Conservation (phyloP, 1,140 invertebrate genomes). For the Drosophila repleta region DNA sequence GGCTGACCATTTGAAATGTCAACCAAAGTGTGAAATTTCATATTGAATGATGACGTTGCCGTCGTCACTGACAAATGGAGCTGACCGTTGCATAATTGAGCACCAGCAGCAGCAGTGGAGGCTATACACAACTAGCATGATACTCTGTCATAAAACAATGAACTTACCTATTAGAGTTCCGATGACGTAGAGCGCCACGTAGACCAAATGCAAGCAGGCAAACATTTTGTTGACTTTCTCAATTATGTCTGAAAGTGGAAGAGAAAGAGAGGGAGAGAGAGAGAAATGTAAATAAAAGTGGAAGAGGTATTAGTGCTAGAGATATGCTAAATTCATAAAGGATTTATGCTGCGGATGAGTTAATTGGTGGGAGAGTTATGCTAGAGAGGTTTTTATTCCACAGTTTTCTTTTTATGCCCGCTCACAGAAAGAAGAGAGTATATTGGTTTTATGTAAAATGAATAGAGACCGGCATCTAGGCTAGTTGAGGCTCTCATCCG, state of each 20-base stretch:
- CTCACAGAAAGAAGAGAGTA: too few relatives aligned
- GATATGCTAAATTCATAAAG: too few relatives aligned
- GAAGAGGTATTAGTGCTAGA: neutral
- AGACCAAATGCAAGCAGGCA: slow-evolving; percentile 46
- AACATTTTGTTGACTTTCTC: slow-evolving; percentile 57
- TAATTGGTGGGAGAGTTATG: too few relatives aligned
- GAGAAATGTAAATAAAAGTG: neutral
- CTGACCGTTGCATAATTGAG: slow-evolving; percentile 66
- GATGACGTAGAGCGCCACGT: slow-evolving; percentile 50
- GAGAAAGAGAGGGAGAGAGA: slow-evolving; percentile 21
- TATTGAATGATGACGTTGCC: slow-evolving; percentile 59
- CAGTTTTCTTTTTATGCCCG: too few relatives aligned
- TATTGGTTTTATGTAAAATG: too few relatives aligned
- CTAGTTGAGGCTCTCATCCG: too few relatives aligned
- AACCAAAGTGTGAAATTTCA: slow-evolving; percentile 78
- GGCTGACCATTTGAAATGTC: slow-evolving; percentile 63
- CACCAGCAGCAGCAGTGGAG: slow-evolving; percentile 15
- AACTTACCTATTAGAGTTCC: slow-evolving; percentile 67
- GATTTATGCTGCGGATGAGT: too few relatives aligned
- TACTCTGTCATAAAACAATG: neutral
- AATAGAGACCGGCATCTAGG: too few relatives aligned
- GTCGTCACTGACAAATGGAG: slow-evolving; percentile 65
- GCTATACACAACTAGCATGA: neutral
- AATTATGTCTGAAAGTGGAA: neutral
- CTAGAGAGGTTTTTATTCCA: too few relatives aligned